Evolutionary conservation across 2,113 vertebrate genomes (phyloP), one percentile per base, ranked within the genome.

Genomic region (Petaurus breviceps): DNA sequence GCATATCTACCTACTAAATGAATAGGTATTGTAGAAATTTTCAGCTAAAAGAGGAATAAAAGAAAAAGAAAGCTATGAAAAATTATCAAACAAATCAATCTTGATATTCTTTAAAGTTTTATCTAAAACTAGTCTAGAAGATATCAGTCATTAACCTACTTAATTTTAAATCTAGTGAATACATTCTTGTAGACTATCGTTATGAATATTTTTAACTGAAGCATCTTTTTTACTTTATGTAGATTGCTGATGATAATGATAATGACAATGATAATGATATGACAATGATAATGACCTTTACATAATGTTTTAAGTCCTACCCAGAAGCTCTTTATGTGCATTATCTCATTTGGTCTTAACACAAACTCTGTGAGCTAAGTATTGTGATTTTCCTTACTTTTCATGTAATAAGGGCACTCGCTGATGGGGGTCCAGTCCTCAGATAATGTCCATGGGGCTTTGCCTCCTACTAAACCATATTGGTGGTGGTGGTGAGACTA

Each of bases 151-250:
- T 10, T 91, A 5, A 93, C 92, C 1, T 77, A 53, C 6, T 37
- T 4, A 2, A 54, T 91, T 96, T 94, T 46, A 91, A 96, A 94
- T 37, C n/a, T 90, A 68, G 11, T 24, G 91, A 94, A 94, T 90
- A 96, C 90, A 68, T 90, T 92, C 57, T 95, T 94, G 52, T 89
- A 10, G 43, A 24, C 23, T 91, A 51, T 68, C 25, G 49, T 7
- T 26, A 47, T 53, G 46, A 89, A 95, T 90, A n/a, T 90, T 93
- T 43, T 92, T 49, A 96, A 95, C 1, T 92, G 26, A 93, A 68
- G 91, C 55, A 84, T 46, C 54, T 90, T 93, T 77, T 26, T 23
- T 95, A 28, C 11, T 89, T 95, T 61, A 93, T 95, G 89, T 90
- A 91, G 50, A 91, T 54, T 43, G 68, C 22, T 77, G 57, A 37